Conservation (phyloP, 2,797 vertebrate genomes). For the Macropus fuliginosus region DNA sequence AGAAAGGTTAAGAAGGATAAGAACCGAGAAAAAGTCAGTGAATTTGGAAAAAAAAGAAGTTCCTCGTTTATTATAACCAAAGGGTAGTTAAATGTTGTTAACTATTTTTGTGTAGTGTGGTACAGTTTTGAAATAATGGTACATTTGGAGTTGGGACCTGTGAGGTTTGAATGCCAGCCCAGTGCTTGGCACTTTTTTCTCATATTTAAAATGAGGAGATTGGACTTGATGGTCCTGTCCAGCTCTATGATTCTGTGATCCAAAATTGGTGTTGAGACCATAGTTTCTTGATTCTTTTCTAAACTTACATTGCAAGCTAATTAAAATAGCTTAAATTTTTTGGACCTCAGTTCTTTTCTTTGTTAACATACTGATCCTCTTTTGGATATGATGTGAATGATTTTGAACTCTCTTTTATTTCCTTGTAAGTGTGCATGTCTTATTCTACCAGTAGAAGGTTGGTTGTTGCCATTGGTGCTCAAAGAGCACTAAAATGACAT, state of each 20-base stretch:
- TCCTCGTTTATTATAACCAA: neutral
- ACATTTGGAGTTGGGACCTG: neutral
- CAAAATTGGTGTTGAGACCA: neutral
- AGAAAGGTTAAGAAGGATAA: neutral
- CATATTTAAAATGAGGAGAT: neutral
- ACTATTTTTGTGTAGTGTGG: neutral
- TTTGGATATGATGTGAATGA: neutral
- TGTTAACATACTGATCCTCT: neutral
- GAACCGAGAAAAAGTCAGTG: neutral
- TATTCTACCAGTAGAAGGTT: neutral
- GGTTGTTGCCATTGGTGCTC: too few species aligned
- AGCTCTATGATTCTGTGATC: neutral
- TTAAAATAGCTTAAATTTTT: neutral
- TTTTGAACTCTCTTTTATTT: too few species aligned
- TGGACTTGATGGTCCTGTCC: neutral
- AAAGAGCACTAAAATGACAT: too few species aligned
- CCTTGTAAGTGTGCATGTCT: too few species aligned
- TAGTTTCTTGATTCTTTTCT: neutral
- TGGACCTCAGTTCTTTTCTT: neutral
- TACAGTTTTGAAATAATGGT: neutral
- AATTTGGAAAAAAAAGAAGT: neutral
- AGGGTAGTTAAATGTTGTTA: neutral
- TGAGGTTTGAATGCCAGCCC: too few species aligned
- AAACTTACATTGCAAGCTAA: neutral
- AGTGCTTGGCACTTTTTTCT: neutral